phyloP scores from a whole-genome alignment of 2,113 vertebrate species.

The Plecotus auritus region DNA sequence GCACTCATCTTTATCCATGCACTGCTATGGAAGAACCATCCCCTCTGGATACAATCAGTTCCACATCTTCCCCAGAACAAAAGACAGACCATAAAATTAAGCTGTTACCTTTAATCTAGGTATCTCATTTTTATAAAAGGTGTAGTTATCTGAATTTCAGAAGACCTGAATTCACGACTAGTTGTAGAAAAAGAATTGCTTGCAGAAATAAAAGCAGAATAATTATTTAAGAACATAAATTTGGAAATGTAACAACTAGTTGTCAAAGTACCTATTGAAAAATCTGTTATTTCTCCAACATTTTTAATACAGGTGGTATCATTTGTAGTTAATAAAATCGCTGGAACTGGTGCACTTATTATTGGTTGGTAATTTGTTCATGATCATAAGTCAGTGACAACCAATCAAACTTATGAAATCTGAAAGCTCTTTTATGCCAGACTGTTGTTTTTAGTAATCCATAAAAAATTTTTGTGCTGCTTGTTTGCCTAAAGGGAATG shows the following conservation, averaged over 20 bases:
- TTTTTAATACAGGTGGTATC: neutral
- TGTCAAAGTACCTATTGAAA: constrained; percentile 16
- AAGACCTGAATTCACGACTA: neutral
- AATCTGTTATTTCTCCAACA: neutral
- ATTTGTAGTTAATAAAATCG: constrained; percentile 40
- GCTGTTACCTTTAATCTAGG: neutral
- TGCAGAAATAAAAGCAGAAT: constrained; percentile 23
- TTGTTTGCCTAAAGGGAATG: constrained; percentile 27
- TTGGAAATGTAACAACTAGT: neutral
- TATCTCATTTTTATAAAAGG: neutral
- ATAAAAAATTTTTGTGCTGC: neutral
- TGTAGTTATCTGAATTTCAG: neutral
- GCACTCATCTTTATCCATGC: neutral
- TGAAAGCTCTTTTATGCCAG: constrained; percentile 38
- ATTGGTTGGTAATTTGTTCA: constrained; percentile 36
- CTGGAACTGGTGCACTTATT: neutral
- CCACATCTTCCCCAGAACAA: neutral
- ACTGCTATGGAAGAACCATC: neutral
- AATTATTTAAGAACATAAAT: neutral
- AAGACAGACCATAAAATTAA: neutral
- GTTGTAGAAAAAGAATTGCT: neutral
- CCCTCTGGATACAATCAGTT: neutral
- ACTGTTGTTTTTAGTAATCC: constrained; percentile 31
- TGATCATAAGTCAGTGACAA: constrained; percentile 10
- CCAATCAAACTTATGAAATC: neutral